Percentiles rank a stretch among this genome's conserved stretches.
Evolutionary conservation across 2,113 vertebrate species (phyloP).

Genomic region (Zingel zingel): DNA sequence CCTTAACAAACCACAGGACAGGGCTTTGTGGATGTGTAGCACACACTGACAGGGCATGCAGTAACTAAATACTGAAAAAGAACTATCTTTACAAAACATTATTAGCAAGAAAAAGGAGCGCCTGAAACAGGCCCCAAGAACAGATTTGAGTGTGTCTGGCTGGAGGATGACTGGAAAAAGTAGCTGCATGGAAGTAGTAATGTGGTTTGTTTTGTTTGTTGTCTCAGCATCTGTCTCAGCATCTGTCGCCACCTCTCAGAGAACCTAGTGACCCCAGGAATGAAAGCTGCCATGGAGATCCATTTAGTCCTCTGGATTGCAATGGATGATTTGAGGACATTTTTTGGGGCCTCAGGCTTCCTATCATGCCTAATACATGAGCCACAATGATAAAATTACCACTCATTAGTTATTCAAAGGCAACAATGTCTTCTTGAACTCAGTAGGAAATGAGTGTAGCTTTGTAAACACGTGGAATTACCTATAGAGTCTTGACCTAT

Average conservation of each 20-base stretch:
- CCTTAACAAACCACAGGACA: slow-evolving; percentile 63
- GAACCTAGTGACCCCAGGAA: slow-evolving; percentile 13
- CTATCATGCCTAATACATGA: slow-evolving; percentile 40
- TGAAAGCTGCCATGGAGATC: slow-evolving; percentile 37
- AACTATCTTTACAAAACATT: slow-evolving; percentile 65
- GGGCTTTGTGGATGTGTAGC: slow-evolving; percentile 52
- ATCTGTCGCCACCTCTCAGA: slow-evolving; percentile 23
- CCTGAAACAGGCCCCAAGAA: slow-evolving; percentile 61
- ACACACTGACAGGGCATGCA: slow-evolving; percentile 70
- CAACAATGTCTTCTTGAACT: slow-evolving; percentile 60
- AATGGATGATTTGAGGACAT: slow-evolving; percentile 31
- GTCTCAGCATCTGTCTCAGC: slow-evolving; percentile 3
- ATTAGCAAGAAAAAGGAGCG: slow-evolving; percentile 71
- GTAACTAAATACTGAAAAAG: slow-evolving; percentile 21
- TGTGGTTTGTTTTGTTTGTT: slow-evolving; percentile 27
- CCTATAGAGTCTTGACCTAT: not conserved
- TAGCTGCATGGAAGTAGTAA: slow-evolving; percentile 73
- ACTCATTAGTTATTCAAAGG: slow-evolving; percentile 60
- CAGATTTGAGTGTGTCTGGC: slow-evolving; percentile 46
- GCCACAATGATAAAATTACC: slow-evolving; percentile 67
- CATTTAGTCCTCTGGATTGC: slow-evolving; percentile 34
- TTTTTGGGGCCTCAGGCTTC: slow-evolving; percentile 18
- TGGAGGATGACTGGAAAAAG: slow-evolving; percentile 56
- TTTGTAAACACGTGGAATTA: slow-evolving; percentile 71
- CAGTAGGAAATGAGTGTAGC: slow-evolving; percentile 58